A percentile compares a stretch with the other conserved stretches of the same genome.
Evolutionary conservation across 1,140 invertebrate species (phyloP).

Genomic region (Anoplolepis gracilipes): DNA sequence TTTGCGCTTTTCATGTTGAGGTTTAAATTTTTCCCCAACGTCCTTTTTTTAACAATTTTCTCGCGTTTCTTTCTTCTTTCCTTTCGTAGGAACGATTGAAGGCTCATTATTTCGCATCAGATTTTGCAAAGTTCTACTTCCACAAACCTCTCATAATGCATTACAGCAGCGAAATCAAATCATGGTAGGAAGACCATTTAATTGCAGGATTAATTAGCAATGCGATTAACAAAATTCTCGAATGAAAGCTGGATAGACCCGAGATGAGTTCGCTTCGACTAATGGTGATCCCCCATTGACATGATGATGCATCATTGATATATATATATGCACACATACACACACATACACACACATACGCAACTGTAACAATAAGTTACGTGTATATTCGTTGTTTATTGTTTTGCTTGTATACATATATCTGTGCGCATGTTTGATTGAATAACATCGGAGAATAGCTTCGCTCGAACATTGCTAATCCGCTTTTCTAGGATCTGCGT

Average conservation of each 20-base stretch:
- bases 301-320: not conserved
- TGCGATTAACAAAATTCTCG: slow-evolving; percentile 23
- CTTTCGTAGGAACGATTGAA: no score
- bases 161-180: not conserved
- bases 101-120: no score
- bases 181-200: not conserved
- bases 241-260: slow-evolving; percentile 1
- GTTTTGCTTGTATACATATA: slow-evolving; percentile 26
- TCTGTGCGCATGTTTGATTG: slow-evolving; percentile 21
- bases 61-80: no score
- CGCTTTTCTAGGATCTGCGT: slow-evolving; percentile 33
- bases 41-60: not conserved
- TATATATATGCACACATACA: not conserved
- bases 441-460: slow-evolving; percentile 43
- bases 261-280: not conserved
- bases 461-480: slow-evolving; percentile 1
- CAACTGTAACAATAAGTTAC: not conserved
- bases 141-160: slow-evolving; percentile 12
- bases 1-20: not conserved
- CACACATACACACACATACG: not conserved
- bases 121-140: slow-evolving; percentile 39
- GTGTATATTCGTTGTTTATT: slow-evolving; percentile 24
- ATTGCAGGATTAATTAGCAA: slow-evolving; percentile 68
- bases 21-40: not conserved
- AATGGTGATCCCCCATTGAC: slow-evolving; percentile 1